Base-by-base conservation (phyloP, 2,888 invertebrate genomes). In the Oasisia sp. region DNA sequence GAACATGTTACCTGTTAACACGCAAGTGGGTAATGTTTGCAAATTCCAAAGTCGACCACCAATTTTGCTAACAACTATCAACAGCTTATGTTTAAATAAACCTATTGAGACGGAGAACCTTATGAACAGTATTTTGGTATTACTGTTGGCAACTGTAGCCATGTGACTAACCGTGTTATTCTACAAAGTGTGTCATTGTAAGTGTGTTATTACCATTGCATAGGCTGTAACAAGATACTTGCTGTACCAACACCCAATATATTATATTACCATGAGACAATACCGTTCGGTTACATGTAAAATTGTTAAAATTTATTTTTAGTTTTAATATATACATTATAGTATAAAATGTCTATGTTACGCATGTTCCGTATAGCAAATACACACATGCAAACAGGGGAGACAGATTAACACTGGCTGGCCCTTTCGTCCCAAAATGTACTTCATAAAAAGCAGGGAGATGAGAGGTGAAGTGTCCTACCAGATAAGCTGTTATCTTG, bases 121-220 rank as follows among this genome's bases (percentile, higher is more conserved):
- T 74, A 7, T n/a, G 74, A 74, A 74, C 14, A 74, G 8, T 7
- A 50, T 74, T 19, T 74, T 27, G 74, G 74, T 19, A 19, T 74
- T 74, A 74, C 19, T 74, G 74, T 74, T 27, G 5, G 74, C 74
- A 74, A 74, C 27, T 74, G 74, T 74, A 74, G 74, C 27, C 5
- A 5, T n/a, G n/a, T 74, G 74, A 74, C 74, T 74, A n/a, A 74
- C 74, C 74, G 2, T 74, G 74, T 74, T 19, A 74, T 27, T 74
- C 74, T 74, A 74, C 74, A 27, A 27, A 74, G 74, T 74, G n/a
- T 74, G 74, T 74, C n/a, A 74, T n/a, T 27, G 27, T 27, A 74
- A 74, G 74, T 74, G 74, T 74, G 74, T 74, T 74, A 74, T 19
- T 74, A 74, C 74, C 74, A 74, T 74, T 74, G 74, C 74, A 74